Conservation (phyloP, 2,113 vertebrate genomes). For the Tringa solitaria region DNA sequence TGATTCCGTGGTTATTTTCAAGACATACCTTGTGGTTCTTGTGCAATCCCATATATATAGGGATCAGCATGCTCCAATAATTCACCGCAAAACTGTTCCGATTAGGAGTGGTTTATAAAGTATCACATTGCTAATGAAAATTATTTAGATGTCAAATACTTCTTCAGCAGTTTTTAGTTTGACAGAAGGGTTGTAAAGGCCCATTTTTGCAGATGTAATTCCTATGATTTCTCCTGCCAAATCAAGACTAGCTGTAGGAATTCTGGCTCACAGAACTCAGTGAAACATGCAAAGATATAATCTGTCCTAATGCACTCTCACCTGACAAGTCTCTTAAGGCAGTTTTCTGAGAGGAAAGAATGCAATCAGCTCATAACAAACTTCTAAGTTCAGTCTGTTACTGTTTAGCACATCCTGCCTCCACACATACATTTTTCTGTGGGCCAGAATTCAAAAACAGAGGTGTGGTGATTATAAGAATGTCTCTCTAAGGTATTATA, state of each 20-base stretch:
- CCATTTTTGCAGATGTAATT: not conserved
- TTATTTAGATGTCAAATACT: not conserved
- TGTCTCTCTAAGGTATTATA: slow-evolving; percentile 8
- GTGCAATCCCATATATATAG: not conserved
- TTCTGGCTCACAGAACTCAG: not conserved
- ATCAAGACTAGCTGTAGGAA: not conserved
- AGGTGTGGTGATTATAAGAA: slow-evolving; percentile 32
- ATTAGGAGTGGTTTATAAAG: not conserved
- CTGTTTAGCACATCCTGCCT: not conserved
- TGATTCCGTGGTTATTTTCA: not conserved
- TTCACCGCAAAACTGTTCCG: not conserved
- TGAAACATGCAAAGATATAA: not conserved
- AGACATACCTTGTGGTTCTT: not conserved
- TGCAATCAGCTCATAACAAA: not conserved
- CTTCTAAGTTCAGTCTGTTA: not conserved
- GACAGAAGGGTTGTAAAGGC: not conserved
- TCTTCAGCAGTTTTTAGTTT: not conserved
- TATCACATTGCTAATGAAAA: not conserved
- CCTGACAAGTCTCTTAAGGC: not conserved
- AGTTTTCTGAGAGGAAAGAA: not conserved
- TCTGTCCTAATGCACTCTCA: not conserved
- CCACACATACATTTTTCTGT: not conserved
- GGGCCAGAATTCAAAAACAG: not conserved
- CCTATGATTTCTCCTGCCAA: not conserved
- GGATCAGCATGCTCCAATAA: not conserved